A percentile compares a stretch with the other conserved stretches of the same genome.
phyloP scores from a whole-genome alignment of 2,888 invertebrate species.

The Acronicta alni region DNA sequence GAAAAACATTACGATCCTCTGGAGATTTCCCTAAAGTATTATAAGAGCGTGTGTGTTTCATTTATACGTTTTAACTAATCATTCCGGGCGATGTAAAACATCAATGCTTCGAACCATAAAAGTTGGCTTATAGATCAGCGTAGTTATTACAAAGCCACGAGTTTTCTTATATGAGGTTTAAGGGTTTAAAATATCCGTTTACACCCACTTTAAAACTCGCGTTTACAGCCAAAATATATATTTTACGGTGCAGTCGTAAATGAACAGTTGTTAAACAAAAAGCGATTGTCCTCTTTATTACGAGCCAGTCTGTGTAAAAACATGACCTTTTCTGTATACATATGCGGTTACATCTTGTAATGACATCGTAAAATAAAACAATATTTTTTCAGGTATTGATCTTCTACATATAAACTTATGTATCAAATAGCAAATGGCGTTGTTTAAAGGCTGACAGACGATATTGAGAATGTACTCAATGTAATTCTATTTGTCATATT shows the following conservation, averaged over 20 bases:
- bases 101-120: too few species aligned
- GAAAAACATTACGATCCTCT: too few species aligned
- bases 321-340: slow-evolving; percentile 41
- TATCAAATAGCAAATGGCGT: too few species aligned
- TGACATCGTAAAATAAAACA: slow-evolving; percentile 50
- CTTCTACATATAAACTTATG: not conserved
- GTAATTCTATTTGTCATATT: too few species aligned
- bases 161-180: slow-evolving; percentile 8
- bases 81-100: too few species aligned
- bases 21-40: too few species aligned
- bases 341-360: slow-evolving; percentile 57
- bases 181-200: slow-evolving; percentile 46
- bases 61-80: too few species aligned
- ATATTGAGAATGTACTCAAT: too few species aligned
- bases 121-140: too few species aligned
- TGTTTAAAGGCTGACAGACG: too few species aligned
- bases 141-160: too few species aligned
- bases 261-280: slow-evolving; percentile 59
- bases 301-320: slow-evolving; percentile 51
- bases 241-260: slow-evolving; percentile 58
- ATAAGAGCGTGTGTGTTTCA: too few species aligned
- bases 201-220: slow-evolving; percentile 49
- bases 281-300: slow-evolving; percentile 65
- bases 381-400: slow-evolving; percentile 9
- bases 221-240: slow-evolving; percentile 53